These are phyloP conservation scores for Tipula lateralis DNA, from an alignment of 2,888 invertebrate species.

Conservation along the genomic window DNA sequence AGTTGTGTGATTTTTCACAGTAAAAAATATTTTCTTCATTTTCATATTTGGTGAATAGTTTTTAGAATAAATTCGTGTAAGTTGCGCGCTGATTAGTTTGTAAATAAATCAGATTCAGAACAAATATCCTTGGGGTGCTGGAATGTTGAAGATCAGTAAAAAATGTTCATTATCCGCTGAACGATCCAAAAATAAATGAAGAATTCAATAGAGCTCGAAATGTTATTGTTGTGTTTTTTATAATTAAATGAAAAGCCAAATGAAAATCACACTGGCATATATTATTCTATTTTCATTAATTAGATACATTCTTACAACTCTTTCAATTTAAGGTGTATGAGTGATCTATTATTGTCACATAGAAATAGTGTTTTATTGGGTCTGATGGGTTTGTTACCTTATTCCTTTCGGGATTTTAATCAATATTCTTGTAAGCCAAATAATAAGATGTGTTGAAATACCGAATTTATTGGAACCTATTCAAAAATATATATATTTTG, in stretches of 20 bases:
- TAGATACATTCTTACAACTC: background rate
- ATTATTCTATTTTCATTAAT: slow-evolving; percentile 19
- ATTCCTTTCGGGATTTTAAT: background rate
- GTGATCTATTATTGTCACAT: background rate
- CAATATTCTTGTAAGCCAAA: background rate
- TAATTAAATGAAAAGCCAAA: background rate
- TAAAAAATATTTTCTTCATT: background rate
- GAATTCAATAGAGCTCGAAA: background rate
- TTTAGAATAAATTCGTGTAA: background rate
- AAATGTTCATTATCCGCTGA: background rate
- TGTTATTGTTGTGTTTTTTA: background rate
- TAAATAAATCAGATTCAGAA: background rate
- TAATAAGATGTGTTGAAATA: background rate
- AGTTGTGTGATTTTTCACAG: background rate
- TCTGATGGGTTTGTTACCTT: background rate
- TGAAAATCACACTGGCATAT: background rate
- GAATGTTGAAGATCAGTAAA: background rate
- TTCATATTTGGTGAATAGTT: background rate
- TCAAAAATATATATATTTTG: background rate
- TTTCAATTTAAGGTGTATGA: background rate
- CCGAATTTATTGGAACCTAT: background rate
- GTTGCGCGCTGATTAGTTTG: background rate
- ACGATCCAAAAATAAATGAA: background rate
- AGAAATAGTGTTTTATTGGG: background rate
- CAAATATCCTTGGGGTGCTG: background rate